Evolutionary conservation across 35 echinoderm and acorn worm genomes (phyloP).

Genomic region (Chiridota heheva): DNA sequence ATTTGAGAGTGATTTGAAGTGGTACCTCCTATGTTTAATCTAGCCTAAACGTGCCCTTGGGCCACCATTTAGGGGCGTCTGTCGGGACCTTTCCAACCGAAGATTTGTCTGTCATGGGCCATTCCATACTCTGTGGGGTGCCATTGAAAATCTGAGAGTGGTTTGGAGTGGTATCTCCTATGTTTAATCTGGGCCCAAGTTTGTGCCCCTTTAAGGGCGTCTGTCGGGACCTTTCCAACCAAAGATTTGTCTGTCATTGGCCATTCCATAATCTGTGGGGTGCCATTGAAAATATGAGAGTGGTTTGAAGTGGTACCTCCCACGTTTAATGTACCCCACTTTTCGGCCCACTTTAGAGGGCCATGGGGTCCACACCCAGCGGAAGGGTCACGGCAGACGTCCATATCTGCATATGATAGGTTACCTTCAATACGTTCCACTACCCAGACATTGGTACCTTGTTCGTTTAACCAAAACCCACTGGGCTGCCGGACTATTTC

Average conservation of each 20-base stretch:
- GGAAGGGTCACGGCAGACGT: no score
- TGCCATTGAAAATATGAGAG: not conserved
- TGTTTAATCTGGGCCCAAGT: no score
- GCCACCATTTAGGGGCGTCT: not conserved
- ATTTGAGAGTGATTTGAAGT: not conserved
- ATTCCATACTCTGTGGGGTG: not conserved
- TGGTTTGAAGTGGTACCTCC: not conserved
- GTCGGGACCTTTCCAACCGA: not conserved
- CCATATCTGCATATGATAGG: no score
- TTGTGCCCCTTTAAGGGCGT: conserved; percentile 1
- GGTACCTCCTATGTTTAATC: not conserved
- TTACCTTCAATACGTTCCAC: no score
- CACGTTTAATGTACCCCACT: not conserved
- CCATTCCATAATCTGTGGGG: not conserved
- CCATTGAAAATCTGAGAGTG: not conserved
- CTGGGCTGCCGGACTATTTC: no score
- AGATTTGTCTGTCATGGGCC: not conserved
- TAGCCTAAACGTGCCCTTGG: not conserved
- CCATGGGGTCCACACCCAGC: no score
- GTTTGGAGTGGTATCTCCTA: no score
- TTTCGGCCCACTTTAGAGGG: no score
- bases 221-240: no score
- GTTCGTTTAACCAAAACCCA: no score
- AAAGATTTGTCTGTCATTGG: not conserved
- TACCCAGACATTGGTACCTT: no score